Evolutionary conservation across 1,140 invertebrate species (phyloP), one percentile per base, ranked within the genome.

Genomic region (Microplitis mediator): DNA sequence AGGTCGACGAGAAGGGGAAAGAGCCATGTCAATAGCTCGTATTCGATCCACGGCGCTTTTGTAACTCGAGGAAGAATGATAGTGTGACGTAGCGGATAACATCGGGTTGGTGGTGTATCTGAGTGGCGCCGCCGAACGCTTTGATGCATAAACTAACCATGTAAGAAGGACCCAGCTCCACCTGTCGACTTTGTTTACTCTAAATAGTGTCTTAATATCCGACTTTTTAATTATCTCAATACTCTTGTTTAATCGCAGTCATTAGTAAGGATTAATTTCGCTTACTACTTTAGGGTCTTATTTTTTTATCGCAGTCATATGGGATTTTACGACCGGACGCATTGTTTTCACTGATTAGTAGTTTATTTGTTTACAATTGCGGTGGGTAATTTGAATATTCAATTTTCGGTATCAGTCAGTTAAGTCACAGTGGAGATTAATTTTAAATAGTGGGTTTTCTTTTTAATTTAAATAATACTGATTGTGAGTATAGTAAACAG

Each of bases 101-200:
- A 71, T 71, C 39, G 69, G 60, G 62, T 60, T 54, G 2, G 66
- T 65, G 56, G 35, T 52, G 54, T 36, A 51, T 54, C 65, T 73
- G 75, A 68, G 76, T 79, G 75, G 76, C 76, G 77, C 75, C 77
- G 70, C 73, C 77, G 74, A 70, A 75, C 73, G 72, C 72, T 76
- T 39, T 73, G 74, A 74, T 74, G 74, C 52, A 62, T 71, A 76
- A 76, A 72, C 66, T 73, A 65, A 64, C 69, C 54, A 73, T 75
- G 36, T 75, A 75, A 65, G 45, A 31, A 67, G 60, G 52, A 75
- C 66, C 34, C 54, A 73, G 75, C 68, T 79, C 75, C 74, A 78
- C 75, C 77, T 79, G 74, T 71, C 75, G 76, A 76, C 72, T 74
- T 74, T 74, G 77, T 78, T 74, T 62, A 67, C 61, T 67, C 56